Base-by-base conservation (phyloP, 2,797 vertebrate species). In the Gymnopithys bicolor region DNA sequence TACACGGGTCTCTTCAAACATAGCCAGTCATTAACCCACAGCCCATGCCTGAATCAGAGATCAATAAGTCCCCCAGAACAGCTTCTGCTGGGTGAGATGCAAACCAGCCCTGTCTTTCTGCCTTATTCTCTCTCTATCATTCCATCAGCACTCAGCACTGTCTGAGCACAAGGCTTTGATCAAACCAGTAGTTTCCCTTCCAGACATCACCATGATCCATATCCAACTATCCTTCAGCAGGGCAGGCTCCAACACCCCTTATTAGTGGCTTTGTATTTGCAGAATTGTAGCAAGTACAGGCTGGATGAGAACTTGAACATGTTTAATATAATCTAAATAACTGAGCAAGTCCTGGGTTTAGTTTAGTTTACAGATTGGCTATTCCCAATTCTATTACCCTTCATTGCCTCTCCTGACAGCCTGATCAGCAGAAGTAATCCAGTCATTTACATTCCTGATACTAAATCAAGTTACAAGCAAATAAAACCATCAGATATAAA, bases 121-220 rank as follows among this genome's bases (percentile, higher is more conserved):
- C 74, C 74, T 90, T 77, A 79, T 74, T 91, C 79, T 81, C 82
- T 49, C 62, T 84, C 7, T 94, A 94, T 96, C 95, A 93, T 83
- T 94, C 84, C 85, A 94, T 95, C 94, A 91, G 85, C 93, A 77
- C 75, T 94, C 77, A 77, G 55, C 4, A 5, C 67, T 92, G 87
- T 87, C 91, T 94, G 68, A 95, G 77, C 56, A 73, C 52, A 48
- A 70, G 53, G 80, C 95, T 95, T 95, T 95, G 95, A 96, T 94
- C 93, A 96, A 92, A 94, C 91, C 78, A 55, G 89, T 93, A 96
- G 95, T 89, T 96, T 95, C 84, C 86, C 95, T 96, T 95, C 90
- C 70, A 94, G 85, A 96, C 93, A 93, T 90, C 85, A 94, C 80
- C 74, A 75, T 7, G 64, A 95, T 92, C 86, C 93, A 84, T 93